These are phyloP conservation scores for Epicauta chinensis DNA, from an alignment of 1,140 invertebrate genomes.

Conservation along the genomic window DNA sequence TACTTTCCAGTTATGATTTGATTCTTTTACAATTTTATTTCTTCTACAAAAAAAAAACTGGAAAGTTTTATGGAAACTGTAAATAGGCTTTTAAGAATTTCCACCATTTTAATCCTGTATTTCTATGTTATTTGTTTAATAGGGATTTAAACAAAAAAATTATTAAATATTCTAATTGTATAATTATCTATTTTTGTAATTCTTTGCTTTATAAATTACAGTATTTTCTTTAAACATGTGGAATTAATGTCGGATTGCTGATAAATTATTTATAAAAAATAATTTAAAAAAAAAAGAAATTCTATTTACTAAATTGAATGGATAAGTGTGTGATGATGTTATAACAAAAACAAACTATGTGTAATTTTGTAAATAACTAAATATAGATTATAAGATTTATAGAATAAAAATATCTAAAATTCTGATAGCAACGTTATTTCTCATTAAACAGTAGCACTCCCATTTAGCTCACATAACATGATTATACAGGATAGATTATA, in stretches of 20 bases:
- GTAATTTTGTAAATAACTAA: too few relatives aligned
- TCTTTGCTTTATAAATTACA: slow-evolving; percentile 7
- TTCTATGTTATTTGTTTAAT: slow-evolving; percentile 13
- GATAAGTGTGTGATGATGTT: slow-evolving; percentile 16
- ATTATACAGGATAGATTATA: too few relatives aligned
- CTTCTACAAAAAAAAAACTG: not conserved
- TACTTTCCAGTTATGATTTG: slow-evolving; percentile 4
- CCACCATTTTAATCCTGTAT: not conserved
- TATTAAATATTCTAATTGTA: slow-evolving; percentile 15
- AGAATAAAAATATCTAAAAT: too few relatives aligned
- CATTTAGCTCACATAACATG: too few relatives aligned
- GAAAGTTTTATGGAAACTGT: slow-evolving; percentile 5
- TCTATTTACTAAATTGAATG: slow-evolving; percentile 11
- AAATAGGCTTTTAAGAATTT: slow-evolving; percentile 8
- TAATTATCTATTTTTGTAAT: slow-evolving; percentile 14
- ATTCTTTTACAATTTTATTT: slow-evolving; percentile 1
- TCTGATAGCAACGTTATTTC: too few relatives aligned
- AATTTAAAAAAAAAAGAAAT: too few relatives aligned
- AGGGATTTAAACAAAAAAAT: slow-evolving; percentile 3
- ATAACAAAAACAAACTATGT: slow-evolving; percentile 4
- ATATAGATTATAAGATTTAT: too few relatives aligned
- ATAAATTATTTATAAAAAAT: too few relatives aligned
- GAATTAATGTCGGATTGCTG: too few relatives aligned
- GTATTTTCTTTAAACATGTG: too few relatives aligned
- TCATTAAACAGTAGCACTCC: too few relatives aligned